Evolutionary conservation across 2,113 vertebrate species (phyloP).

Genomic region (Seriola aureovittata): DNA sequence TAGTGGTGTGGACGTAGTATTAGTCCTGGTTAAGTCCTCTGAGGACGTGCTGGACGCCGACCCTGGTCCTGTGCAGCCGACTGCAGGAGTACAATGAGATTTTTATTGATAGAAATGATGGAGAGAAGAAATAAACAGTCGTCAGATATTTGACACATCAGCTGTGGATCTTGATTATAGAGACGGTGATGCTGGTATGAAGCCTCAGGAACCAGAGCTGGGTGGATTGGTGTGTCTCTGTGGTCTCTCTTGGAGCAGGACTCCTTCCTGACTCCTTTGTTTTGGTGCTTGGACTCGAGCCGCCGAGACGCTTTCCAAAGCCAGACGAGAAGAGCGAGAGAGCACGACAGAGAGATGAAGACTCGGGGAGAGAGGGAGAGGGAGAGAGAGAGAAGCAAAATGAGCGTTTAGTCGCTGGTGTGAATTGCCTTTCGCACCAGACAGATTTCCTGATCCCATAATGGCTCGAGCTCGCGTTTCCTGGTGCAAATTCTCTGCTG

Average conservation of each 20-base stretch:
- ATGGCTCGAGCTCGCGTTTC: constrained; percentile 86
- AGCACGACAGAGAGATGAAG: constrained; percentile 41
- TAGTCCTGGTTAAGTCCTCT: no score
- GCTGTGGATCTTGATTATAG: not conserved
- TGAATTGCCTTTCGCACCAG: constrained; percentile 90
- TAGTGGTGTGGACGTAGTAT: no score
- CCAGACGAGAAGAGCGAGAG: constrained; percentile 43
- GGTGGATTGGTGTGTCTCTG: not conserved
- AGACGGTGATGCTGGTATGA: not conserved
- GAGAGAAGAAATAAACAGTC: not conserved
- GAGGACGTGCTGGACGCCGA: no score
- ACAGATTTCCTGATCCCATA: constrained; percentile 88
- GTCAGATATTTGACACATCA: not conserved
- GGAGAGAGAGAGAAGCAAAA: constrained; percentile 82
- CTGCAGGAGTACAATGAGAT: no score
- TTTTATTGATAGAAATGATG: not conserved
- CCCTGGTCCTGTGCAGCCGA: no score
- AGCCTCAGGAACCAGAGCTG: not conserved
- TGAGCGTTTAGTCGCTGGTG: constrained; percentile 88
- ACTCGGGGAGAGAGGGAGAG: constrained; percentile 49
- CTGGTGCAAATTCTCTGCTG: constrained; percentile 86
- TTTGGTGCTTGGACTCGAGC: constrained; percentile 58
- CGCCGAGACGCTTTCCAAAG: constrained; percentile 3
- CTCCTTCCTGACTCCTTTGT: constrained; percentile 62
- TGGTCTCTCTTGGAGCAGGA: constrained; percentile 43